Evolutionary conservation across 1,140 invertebrate genomes (phyloP).

Genomic region (Drosophila paulistorum): DNA sequence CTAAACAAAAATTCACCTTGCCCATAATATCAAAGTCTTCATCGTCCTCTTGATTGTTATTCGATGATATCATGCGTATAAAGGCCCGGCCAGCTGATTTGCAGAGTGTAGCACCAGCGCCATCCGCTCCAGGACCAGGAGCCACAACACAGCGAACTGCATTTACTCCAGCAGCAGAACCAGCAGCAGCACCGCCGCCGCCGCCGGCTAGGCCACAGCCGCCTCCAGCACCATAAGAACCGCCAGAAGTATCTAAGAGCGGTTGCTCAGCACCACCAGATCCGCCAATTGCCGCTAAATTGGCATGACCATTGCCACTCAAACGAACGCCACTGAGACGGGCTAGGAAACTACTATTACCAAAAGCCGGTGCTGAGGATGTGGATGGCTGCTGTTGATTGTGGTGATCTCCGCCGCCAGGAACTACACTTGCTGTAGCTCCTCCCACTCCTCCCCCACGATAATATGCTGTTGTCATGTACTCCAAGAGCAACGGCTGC

Average conservation of each 20-base stretch:
- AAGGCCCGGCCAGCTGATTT: conserved; percentile 72
- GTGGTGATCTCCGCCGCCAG: conserved; percentile 41
- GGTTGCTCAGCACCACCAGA: conserved; percentile 53
- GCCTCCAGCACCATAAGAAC: conserved; percentile 26
- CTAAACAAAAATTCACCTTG: conserved; percentile 61
- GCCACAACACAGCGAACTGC: conserved; percentile 22
- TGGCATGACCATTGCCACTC: conserved; percentile 4
- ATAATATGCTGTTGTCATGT: conserved; percentile 61
- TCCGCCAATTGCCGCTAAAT: neutral
- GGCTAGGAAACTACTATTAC: conserved; percentile 68
- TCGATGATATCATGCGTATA: conserved; percentile 76
- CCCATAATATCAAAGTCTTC: conserved; percentile 79
- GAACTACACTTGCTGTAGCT: neutral
- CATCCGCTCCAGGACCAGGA: conserved; percentile 48
- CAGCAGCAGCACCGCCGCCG: conserved; percentile 10
- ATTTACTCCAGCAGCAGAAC: conserved; percentile 16
- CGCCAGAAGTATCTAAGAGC: conserved; percentile 50
- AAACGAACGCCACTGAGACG: conserved; percentile 53
- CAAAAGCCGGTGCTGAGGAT: conserved; percentile 34
- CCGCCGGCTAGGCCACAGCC: neutral
- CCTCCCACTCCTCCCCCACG: conserved; percentile 6
- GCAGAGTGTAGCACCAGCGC: conserved; percentile 59
- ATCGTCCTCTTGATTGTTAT: conserved; percentile 57
- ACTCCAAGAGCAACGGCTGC: conserved; percentile 65
- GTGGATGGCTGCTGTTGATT: conserved; percentile 24